Percentiles rank a stretch among this genome's conserved stretches.
Conservation (phyloP, 2,113 vertebrate genomes). For the Amphiprion percula region DNA sequence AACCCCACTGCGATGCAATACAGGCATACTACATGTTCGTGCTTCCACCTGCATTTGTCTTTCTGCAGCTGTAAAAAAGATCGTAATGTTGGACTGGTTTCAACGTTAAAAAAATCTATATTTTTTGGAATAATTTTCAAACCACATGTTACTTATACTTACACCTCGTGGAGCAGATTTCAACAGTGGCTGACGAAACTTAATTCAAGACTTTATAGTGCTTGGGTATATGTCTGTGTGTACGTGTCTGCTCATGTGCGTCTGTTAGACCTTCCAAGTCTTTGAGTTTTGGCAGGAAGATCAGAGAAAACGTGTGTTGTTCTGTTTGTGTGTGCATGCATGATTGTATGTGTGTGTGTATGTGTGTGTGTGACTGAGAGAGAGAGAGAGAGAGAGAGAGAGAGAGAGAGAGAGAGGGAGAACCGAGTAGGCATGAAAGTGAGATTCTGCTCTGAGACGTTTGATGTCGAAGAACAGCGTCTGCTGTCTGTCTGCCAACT, state of each 20-base stretch:
- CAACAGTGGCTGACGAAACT: slow-evolving; percentile 69
- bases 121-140: slow-evolving; percentile 41
- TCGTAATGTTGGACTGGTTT: slow-evolving; percentile 17
- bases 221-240: slow-evolving; percentile 45
- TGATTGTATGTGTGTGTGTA: slow-evolving; percentile 57
- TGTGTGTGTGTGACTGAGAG: slow-evolving; percentile 3
- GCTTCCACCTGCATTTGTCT: neutral
- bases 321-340: slow-evolving; percentile 57
- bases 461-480: slow-evolving; percentile 83
- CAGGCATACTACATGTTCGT: too few species aligned
- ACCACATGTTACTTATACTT: slow-evolving; percentile 49
- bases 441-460: slow-evolving; percentile 79
- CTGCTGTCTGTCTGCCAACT: slow-evolving; percentile 82
- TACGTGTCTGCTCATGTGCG: slow-evolving; percentile 39
- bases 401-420: slow-evolving; percentile 28
- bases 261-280: slow-evolving; percentile 68
- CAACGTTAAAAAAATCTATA: slow-evolving; percentile 12
- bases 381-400: slow-evolving; percentile 29
- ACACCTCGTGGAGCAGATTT: slow-evolving; percentile 53
- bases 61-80: slow-evolving; percentile 6
- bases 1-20: neutral
- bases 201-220: slow-evolving; percentile 66
- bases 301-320: slow-evolving; percentile 76
- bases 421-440: slow-evolving; percentile 74
- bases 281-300: slow-evolving; percentile 79